These are phyloP conservation scores for Serinus canaria DNA, from an alignment of 2,113 vertebrate genomes.

Conservation along the genomic window DNA sequence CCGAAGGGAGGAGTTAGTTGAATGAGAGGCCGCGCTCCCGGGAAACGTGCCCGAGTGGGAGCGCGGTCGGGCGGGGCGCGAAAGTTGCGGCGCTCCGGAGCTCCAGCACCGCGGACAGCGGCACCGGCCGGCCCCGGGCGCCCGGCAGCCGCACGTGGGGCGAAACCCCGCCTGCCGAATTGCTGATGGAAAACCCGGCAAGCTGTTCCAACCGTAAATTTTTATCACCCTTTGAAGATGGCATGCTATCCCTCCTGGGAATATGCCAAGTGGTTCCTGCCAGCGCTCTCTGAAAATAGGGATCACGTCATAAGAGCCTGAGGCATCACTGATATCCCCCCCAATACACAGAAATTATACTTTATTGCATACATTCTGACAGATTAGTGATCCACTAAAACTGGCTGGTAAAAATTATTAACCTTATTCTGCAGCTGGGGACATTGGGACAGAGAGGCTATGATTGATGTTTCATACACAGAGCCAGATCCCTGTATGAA, in stretches of 20 bases:
- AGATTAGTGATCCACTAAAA: not conserved
- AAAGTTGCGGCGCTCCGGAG: not conserved
- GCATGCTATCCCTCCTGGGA: not conserved
- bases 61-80: not conserved
- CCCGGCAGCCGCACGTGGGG: rapidly evolving
- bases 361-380: not conserved
- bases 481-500: not conserved
- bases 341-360: not conserved
- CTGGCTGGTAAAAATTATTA: not conserved
- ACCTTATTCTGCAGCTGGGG: not conserved
- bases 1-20: constrained; percentile 25
- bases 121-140: not conserved
- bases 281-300: not conserved
- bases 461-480: rapidly evolving
- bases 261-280: not conserved
- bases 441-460: not conserved
- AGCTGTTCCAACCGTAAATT: not conserved
- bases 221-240: not conserved
- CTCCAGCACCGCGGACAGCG: constrained; percentile 59
- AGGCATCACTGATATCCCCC: not conserved
- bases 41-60: not conserved
- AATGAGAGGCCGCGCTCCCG: not conserved
- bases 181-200: not conserved
- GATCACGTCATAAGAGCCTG: not conserved
- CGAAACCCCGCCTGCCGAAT: not conserved